These are phyloP conservation scores for Sericinus montela DNA, from an alignment of 2,888 invertebrate species.

Conservation along the genomic window DNA sequence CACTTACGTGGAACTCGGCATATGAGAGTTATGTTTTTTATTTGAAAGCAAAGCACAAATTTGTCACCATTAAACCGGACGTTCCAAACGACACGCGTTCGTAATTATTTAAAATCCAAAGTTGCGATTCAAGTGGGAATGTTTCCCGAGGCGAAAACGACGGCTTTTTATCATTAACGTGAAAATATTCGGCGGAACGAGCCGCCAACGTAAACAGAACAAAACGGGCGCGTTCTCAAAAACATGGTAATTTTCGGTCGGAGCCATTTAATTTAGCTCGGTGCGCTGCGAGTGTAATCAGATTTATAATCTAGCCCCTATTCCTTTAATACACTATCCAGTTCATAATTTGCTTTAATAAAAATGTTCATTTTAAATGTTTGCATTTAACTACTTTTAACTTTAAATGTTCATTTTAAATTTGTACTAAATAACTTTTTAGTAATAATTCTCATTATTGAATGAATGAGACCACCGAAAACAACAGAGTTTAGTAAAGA, in stretches of 20 bases:
- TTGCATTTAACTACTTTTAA: neutral
- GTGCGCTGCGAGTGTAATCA: conserved; percentile 48
- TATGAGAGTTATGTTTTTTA: too few relatives aligned
- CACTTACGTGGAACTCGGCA: too few relatives aligned
- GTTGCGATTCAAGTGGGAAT: neutral
- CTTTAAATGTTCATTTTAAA: too few relatives aligned
- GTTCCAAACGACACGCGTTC: neutral
- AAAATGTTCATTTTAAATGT: conserved; percentile 24
- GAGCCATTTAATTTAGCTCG: conserved; percentile 57
- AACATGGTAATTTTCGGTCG: conserved; percentile 55
- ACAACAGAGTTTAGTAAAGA: too few relatives aligned
- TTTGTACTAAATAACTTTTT: too few relatives aligned
- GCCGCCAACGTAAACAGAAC: neutral
- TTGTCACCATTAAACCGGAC: neutral
- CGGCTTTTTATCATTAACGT: conserved; percentile 4
- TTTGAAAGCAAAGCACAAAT: neutral
- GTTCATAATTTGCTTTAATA: conserved; percentile 51
- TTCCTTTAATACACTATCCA: conserved; percentile 41
- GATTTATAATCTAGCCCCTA: conserved; percentile 57
- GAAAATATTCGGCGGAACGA: conserved; percentile 12
- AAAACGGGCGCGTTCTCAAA: conserved; percentile 25
- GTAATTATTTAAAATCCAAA: conserved; percentile 1
- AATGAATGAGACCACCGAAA: too few relatives aligned
- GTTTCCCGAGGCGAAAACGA: neutral
- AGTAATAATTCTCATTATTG: too few relatives aligned